Evolutionary conservation across 2,797 vertebrate species (phyloP), one percentile per base, ranked within the genome.

Genomic region (Apogon talboti): DNA sequence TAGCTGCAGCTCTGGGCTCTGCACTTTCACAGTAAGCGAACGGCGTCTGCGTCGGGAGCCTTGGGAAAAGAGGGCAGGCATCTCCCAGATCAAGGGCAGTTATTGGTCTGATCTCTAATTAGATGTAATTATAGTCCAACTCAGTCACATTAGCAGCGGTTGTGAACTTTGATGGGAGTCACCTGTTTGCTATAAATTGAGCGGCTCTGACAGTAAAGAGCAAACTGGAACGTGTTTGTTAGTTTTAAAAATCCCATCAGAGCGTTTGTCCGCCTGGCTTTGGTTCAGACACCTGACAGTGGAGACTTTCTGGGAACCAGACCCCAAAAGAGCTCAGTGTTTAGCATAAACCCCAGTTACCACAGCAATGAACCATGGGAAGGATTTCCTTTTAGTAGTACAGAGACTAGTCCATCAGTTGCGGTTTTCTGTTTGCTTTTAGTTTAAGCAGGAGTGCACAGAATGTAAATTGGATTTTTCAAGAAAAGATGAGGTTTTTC

Each of bases 151-250:
- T 81, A 87, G 84, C 75, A 49, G 66, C 50, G 53, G 59, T 80
- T 78, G 74, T 74, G 65, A 53, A 64, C 47, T 38, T 77, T 58
- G 66, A 53, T 68, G 65, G 66, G 77, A 86, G 84, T 92, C 87
- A 90, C 89, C 85, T 89, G 85, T 84, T 92, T 86, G 72, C 74
- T 57, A 85, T 91, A 87, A 90, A 88, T 89, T 82, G 74, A 6
- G 21, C 44, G 42, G 56, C 58, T 84, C 72, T 78, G 54, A 62
- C 51, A 64, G 44, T 21, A 56, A 59, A 66, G 49, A 87, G 78
- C 54, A 66, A 78, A 64, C 62, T 65, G 56, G 45, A 86, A 87
- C 72, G 61, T 81, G 76, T 78, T 77, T 66, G 55, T 75, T 73
- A 37, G 56, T 67, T 83, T 78, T 67, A 52, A 28, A 59, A 76